Evolutionary conservation across 2,797 vertebrate species (phyloP).

Genomic region (Trichosurus vulpecula): DNA sequence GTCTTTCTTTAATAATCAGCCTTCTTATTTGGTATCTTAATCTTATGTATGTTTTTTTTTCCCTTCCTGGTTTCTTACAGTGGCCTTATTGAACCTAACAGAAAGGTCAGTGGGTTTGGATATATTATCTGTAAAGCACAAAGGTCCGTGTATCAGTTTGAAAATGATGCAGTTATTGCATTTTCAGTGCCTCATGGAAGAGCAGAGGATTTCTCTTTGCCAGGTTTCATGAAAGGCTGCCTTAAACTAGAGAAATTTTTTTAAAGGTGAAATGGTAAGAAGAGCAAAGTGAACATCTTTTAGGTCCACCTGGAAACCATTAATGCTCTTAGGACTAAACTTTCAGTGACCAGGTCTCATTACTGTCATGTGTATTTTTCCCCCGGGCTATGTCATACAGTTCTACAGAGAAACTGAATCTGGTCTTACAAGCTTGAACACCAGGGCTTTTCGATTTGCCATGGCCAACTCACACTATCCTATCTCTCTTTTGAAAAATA

Average conservation of each 20-base stretch:
- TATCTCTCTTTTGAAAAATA: conserved; percentile 53
- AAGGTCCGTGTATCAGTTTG: neutral
- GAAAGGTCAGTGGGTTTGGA: neutral
- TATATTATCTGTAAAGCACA: neutral
- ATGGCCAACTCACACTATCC: conserved; percentile 34
- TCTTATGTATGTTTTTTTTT: neutral
- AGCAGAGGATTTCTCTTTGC: conserved; percentile 10
- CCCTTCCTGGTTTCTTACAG: neutral
- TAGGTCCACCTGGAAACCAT: neutral
- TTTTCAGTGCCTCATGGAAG: conserved; percentile 8
- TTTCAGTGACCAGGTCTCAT: neutral
- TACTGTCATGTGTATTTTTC: neutral
- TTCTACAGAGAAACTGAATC: neutral
- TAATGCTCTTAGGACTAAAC: rapidly evolving
- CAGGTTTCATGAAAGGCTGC: conserved; percentile 8
- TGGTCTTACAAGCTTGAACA: neutral
- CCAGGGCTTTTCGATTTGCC: conserved; percentile 36
- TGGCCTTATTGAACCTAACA: neutral
- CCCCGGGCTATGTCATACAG: neutral
- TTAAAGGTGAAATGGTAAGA: conserved; percentile 1
- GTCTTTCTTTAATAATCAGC: neutral
- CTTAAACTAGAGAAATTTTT: neutral
- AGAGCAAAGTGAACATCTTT: neutral
- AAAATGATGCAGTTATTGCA: neutral
- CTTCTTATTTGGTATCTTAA: neutral